Conservation (phyloP, 2,113 vertebrate genomes). For the Arenaria interpres region DNA sequence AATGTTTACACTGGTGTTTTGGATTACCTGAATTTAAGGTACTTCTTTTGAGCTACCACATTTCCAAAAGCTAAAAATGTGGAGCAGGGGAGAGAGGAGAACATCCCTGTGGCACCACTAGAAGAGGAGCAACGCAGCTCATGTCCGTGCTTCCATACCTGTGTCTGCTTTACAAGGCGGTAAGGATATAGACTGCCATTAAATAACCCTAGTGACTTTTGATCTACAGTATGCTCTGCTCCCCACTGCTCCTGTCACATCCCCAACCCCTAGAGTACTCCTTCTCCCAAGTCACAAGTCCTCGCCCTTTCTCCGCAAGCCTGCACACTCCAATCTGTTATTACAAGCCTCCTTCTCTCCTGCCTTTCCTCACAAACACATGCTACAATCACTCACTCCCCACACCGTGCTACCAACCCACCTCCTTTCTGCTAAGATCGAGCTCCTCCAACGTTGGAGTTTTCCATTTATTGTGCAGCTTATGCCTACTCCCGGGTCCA, state of each 20-base stretch:
- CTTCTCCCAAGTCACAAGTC: fast-evolving
- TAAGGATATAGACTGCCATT: background rate
- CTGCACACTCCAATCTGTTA: background rate
- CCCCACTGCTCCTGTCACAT: background rate
- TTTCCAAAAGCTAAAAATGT: background rate
- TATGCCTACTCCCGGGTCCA: background rate
- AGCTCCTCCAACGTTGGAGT: background rate
- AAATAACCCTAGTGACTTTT: background rate
- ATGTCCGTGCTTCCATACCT: background rate
- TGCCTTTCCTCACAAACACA: background rate
- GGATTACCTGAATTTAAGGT: background rate
- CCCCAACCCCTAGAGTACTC: too few species aligned
- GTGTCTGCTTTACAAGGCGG: background rate
- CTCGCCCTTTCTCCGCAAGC: background rate
- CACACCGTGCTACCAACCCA: background rate
- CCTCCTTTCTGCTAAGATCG: background rate
- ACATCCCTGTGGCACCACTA: background rate
- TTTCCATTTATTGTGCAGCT: background rate
- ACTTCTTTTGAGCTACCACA: background rate
- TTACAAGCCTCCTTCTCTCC: background rate
- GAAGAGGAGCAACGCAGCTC: fast-evolving
- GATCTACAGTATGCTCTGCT: background rate
- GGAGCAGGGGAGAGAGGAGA: background rate
- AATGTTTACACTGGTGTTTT: background rate
- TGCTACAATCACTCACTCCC: background rate